Conservation (phyloP, 2,888 invertebrate genomes). For the Pachycephus smyrnensis region DNA sequence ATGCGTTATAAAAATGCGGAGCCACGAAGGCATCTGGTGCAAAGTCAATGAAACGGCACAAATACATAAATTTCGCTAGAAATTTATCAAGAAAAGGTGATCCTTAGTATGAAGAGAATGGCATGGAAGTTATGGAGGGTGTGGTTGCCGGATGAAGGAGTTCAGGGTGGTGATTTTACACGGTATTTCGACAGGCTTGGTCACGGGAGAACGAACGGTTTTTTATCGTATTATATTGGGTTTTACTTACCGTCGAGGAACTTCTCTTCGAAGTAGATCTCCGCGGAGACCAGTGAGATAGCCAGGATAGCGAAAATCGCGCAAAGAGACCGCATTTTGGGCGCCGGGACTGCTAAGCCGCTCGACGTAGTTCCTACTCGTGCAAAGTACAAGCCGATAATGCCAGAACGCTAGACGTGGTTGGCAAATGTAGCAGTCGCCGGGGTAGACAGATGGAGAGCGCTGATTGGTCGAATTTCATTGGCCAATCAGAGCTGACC, state of each 20-base stretch:
- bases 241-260: conserved; percentile 81
- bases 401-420: conserved; percentile 37
- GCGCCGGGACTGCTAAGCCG: conserved; percentile 37
- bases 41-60: not conserved
- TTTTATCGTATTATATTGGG: conserved; percentile 12
- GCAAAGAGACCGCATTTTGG: conserved; percentile 71
- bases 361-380: conserved; percentile 53
- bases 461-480: conserved; percentile 70
- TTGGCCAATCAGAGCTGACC: conserved; percentile 75
- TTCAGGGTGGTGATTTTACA: conserved; percentile 29
- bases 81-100: not conserved
- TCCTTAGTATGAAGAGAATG: not conserved
- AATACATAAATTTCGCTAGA: not conserved
- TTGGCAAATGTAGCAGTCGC: conserved; percentile 57
- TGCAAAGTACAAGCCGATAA: conserved; percentile 64
- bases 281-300: conserved; percentile 74
- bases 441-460: conserved; percentile 77
- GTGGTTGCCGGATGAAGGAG: conserved; percentile 36
- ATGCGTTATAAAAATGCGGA: not conserved
- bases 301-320: conserved; percentile 73
- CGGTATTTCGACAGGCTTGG: not conserved
- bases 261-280: conserved; percentile 83
- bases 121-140: conserved; percentile 30
- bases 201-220: not conserved
- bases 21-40: not conserved